Percentiles rank a stretch among this genome's conserved stretches.
These are phyloP conservation scores for Mormyrops boulengeri DNA, from an alignment of 2,797 vertebrate species.

Conservation along the genomic window DNA sequence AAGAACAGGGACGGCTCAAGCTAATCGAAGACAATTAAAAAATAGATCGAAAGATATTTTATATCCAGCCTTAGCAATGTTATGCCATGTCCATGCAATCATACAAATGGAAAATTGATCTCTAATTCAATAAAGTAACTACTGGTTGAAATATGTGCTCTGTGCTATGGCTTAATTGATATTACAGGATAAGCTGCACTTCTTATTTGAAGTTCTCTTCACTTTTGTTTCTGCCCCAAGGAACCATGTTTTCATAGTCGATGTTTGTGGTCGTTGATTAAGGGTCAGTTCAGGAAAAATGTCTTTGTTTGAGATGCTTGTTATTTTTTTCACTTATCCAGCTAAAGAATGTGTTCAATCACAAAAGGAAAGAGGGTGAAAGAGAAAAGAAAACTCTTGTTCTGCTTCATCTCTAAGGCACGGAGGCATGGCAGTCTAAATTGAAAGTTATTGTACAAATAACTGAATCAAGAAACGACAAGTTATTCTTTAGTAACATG, in stretches of 20 bases:
- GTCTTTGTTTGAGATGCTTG: not conserved
- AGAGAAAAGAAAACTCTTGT: not conserved
- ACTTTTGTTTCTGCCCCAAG: not conserved
- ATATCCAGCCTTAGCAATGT: not conserved
- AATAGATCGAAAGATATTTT: not conserved
- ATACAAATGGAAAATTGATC: conserved; percentile 8
- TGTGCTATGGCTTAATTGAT: not conserved
- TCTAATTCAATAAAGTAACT: conserved; percentile 1
- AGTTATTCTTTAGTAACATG: not conserved
- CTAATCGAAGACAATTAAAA: not conserved
- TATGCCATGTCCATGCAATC: not conserved
- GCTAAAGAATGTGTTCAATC: conserved; percentile 5
- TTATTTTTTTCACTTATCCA: not conserved
- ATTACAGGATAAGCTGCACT: not conserved
- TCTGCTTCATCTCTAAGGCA: not conserved
- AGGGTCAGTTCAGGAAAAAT: not conserved
- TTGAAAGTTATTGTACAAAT: conserved; percentile 4
- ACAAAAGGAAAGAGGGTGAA: not conserved
- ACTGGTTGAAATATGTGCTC: not conserved
- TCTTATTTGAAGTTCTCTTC: not conserved
- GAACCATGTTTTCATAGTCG: not conserved
- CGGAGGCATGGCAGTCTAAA: not conserved
- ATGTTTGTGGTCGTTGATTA: not conserved
- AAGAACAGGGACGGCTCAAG: not conserved
- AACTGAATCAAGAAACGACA: not conserved